Conservation (phyloP, 2,888 invertebrate species). For the Lasioglossum malachurum region DNA sequence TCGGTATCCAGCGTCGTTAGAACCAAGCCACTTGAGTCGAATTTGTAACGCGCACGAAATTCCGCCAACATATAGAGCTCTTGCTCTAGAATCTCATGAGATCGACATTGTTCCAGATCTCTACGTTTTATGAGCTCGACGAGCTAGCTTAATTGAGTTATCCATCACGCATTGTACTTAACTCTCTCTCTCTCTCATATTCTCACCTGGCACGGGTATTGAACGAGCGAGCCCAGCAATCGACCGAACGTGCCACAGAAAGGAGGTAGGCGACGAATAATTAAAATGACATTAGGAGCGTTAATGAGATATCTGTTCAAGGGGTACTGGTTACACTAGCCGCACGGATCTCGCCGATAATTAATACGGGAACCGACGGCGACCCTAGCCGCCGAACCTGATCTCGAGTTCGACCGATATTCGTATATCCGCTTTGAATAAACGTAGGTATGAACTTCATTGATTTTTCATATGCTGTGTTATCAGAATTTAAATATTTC, state of each 20-base stretch:
- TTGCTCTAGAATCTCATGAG: background rate
- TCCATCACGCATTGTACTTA: background rate
- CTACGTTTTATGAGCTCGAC: background rate
- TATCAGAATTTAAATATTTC: background rate
- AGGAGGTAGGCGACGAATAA: constrained; percentile 42
- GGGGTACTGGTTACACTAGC: constrained; percentile 1
- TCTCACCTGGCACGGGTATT: background rate
- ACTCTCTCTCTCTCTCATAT: background rate
- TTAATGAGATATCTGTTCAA: constrained; percentile 34
- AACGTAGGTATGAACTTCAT: background rate
- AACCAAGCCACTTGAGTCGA: constrained; percentile 35
- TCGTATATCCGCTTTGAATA: background rate
- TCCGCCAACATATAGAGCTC: background rate
- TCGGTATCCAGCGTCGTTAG: constrained; percentile 36
- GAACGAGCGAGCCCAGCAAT: background rate
- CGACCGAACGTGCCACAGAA: constrained; percentile 6
- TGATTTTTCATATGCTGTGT: background rate
- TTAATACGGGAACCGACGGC: constrained; percentile 37
- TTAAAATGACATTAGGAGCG: constrained; percentile 33
- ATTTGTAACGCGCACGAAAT: constrained; percentile 19
- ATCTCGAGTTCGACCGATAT: background rate
- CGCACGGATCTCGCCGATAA: constrained; percentile 19
- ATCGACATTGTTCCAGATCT: constrained; percentile 10
- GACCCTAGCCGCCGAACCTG: background rate
- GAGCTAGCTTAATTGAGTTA: background rate